Base-by-base conservation (phyloP, 2,888 invertebrate species). In the Xylota segnis region DNA sequence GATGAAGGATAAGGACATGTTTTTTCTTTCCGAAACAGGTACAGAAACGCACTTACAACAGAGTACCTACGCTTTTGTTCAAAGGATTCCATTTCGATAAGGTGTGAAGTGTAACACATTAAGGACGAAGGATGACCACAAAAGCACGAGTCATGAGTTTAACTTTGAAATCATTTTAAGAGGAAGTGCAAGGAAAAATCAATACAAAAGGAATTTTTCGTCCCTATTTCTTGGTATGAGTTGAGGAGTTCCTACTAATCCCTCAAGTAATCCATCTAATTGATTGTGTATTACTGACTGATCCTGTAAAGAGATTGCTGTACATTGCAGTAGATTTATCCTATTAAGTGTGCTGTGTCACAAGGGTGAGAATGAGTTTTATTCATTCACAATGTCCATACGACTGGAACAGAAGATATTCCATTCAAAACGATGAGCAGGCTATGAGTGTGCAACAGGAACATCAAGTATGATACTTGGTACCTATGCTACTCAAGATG, bases 121-220 rank as follows among this genome's bases (percentile, higher is more conserved):
- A 34, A 32, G 37, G 34, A 50, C 18, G 2, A 9, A 1, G 12
- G 6, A 9, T 59, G 5, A 4, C 29, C 29, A 14, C n/a, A 14
- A 52, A 54, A 56, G 27, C 68, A 43, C 43, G 18, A 56, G 68
- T 68, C 54, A 66, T 37, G 37, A 50, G 27, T 66, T 66, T 52
- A 66, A 45, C 45, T 61, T 45, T 29, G 10, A 61, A 45, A 61
- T 45, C n/a, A 45, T 45, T 29, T 61, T 43, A 59, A 29, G 43
- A 45, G 12, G 10, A 14, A 61, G 32, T 16, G 16, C 16, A 37
- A 37, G 10, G 10, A 54, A 4, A 29, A 29, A 54, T 9, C 1
- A 2, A 3, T 4, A 50, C 50, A 50, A 50, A 52, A 16, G 10
- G 29, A 14, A n/a, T 29, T 29, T 29, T 37, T n/a, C 2, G n/a